Percentiles rank a stretch among this genome's conserved stretches.
Evolutionary conservation across 2,797 vertebrate species (phyloP).

Genomic region (Thunnus albacares): DNA sequence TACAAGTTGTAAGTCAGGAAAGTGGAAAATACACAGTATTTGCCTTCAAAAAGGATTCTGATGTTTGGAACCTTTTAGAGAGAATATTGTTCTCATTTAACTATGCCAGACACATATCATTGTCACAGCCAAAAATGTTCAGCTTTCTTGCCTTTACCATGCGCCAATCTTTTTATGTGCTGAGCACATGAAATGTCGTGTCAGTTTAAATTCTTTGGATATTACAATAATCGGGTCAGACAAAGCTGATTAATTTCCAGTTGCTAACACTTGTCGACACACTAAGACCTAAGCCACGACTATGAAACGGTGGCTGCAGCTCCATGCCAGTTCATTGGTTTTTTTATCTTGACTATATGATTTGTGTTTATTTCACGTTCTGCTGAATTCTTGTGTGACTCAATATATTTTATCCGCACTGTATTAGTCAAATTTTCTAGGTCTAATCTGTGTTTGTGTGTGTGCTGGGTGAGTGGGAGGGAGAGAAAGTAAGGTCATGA

Average conservation of each 20-base stretch:
- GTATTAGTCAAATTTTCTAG: neutral
- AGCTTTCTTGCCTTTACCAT: neutral
- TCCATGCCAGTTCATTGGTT: neutral
- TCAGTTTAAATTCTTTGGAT: conserved; percentile 39
- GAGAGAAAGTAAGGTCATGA: conserved; percentile 20
- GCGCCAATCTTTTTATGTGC: neutral
- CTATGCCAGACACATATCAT: neutral
- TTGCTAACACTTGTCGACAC: conserved; percentile 5
- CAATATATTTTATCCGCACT: neutral
- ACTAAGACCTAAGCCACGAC: conserved; percentile 3
- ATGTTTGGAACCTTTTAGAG: neutral
- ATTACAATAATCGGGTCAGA: conserved; percentile 23
- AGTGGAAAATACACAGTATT: neutral
- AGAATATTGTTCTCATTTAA: neutral
- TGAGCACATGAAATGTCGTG: neutral
- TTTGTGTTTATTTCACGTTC: neutral
- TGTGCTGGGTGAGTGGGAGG: neutral
- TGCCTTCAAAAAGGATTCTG: neutral
- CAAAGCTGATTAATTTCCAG: conserved; percentile 33
- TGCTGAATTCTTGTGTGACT: neutral
- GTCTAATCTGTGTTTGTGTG: neutral
- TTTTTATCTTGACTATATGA: neutral
- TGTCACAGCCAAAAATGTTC: neutral
- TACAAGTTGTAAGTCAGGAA: neutral
- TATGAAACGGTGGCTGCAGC: neutral